Conservation (phyloP, 2,113 vertebrate species). For the Paedocypris sp. region DNA sequence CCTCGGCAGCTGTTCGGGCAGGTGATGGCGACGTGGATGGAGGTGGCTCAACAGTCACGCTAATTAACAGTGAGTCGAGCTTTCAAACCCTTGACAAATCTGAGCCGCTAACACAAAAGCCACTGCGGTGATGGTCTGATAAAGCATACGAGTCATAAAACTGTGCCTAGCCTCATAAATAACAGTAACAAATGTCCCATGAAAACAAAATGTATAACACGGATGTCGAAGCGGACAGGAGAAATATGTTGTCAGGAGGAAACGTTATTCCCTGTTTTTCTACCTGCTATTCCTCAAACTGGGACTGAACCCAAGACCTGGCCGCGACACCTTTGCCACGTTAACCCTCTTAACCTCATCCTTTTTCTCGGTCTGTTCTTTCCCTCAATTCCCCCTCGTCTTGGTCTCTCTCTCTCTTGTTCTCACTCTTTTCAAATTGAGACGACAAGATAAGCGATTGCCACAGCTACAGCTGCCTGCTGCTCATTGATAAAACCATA, state of each 20-base stretch:
- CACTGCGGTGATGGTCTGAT: slow-evolving; percentile 46
- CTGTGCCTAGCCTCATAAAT: slow-evolving; percentile 60
- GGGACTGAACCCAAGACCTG: slow-evolving; percentile 48
- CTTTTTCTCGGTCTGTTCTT: slow-evolving; percentile 22
- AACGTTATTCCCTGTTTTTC: slow-evolving; percentile 41
- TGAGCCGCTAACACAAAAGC: slow-evolving; percentile 36
- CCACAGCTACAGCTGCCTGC: slow-evolving; percentile 56
- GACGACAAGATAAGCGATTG: slow-evolving; percentile 63
- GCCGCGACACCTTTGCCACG: slow-evolving; percentile 42
- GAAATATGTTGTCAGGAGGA: slow-evolving; percentile 57
- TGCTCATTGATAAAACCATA: slow-evolving; percentile 67
- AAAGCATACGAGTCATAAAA: slow-evolving; percentile 59
- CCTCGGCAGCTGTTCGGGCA: slow-evolving; percentile 40
- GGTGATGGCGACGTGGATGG: slow-evolving; percentile 28
- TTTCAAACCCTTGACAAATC: slow-evolving; percentile 46
- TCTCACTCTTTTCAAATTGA: slow-evolving; percentile 60
- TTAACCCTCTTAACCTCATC: slow-evolving; percentile 22
- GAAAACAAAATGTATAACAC: slow-evolving; percentile 59
- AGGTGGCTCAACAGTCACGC: slow-evolving; percentile 34
- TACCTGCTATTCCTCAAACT: slow-evolving; percentile 42
- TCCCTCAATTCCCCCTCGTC: slow-evolving; percentile 30
- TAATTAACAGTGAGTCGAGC: slow-evolving; percentile 44
- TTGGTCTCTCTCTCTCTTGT: slow-evolving; percentile 42
- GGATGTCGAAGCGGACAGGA: slow-evolving; percentile 57
- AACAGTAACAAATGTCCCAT: slow-evolving; percentile 66